Base-by-base conservation (phyloP, 2,888 invertebrate genomes). In the Drosophila atripex region DNA sequence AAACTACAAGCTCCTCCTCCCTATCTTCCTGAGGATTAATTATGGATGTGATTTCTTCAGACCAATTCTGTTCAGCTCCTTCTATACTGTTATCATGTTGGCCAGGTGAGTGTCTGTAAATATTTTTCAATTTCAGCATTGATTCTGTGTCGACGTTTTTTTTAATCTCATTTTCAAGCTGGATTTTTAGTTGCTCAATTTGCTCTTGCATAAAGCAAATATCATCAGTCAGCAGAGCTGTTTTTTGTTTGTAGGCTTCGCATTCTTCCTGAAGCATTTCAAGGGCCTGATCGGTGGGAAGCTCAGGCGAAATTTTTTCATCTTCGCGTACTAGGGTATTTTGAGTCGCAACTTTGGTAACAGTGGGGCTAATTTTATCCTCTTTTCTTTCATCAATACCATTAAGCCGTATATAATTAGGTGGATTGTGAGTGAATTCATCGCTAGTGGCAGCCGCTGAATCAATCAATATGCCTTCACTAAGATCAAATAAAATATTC, bases 1-100 rank as follows among this genome's bases (percentile, higher is more conserved):
- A 91, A 38, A 89, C 79, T 47, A 92, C 89, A 5, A 92, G 71
- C 61, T 92, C 92, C 66, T 92, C 92, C 59, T 92, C 92, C 0
- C 85, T 86, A 74, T 90, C 85, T 39, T 90, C 72, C 25, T 85
- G 80, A 18, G 76, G 76, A 63, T 80, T 85, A 63, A 86, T 90
- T 12, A 91, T 85, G 54, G 87, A 77, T 56, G 73, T 79, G 21
- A 88, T 68, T 47, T 91, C 91, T 30, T 89, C 86, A 8, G 50
- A 49, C 80, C 80, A 80, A 8, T 47, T 41, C 4, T 71, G 55
- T 6, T 45, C 39, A 8, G 39, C 35, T 30, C 16, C 16, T 2
- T 25, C 21, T 9, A 38, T 18, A 8, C n/a, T 30, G 5, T 61
- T 2, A 9, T 38, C n/a, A 50, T 52, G 43, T 53, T 55, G 47